These are phyloP conservation scores for Ctenicera cuprea DNA, from an alignment of 2,888 invertebrate species.

Conservation along the genomic window DNA sequence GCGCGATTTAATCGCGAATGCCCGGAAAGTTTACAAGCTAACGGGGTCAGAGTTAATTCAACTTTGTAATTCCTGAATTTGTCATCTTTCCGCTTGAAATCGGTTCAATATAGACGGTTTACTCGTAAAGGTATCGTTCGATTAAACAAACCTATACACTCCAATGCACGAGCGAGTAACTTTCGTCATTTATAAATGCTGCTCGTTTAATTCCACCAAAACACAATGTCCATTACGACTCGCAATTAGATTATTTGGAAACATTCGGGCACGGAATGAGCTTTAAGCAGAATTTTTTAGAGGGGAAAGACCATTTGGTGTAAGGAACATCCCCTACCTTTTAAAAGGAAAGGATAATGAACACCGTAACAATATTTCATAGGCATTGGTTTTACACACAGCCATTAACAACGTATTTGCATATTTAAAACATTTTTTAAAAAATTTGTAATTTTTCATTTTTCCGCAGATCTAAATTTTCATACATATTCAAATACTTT, in stretches of 20 bases:
- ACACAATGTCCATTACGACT: slow-evolving; percentile 23
- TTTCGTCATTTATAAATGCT: slow-evolving; percentile 40
- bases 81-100: slow-evolving; percentile 63
- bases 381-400: neutral
- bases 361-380: neutral
- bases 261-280: slow-evolving; percentile 14
- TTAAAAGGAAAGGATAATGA: neutral
- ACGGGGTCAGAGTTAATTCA: slow-evolving; percentile 66
- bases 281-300: slow-evolving; percentile 10
- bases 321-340: too few species aligned
- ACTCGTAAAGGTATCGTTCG: slow-evolving; percentile 39
- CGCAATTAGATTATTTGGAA: slow-evolving; percentile 34
- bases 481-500: slow-evolving; percentile 6
- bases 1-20: slow-evolving; percentile 65
- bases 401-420: neutral
- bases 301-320: neutral
- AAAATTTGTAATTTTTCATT: neutral
- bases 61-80: slow-evolving; percentile 67
- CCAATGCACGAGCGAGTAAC: slow-evolving; percentile 20
- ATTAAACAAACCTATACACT: slow-evolving; percentile 36
- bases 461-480: neutral
- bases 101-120: slow-evolving; percentile 53
- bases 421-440: neutral
- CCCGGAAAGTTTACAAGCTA: slow-evolving; percentile 55
- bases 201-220: slow-evolving; percentile 31